phyloP scores from a whole-genome alignment of 2,888 invertebrate species.

The Athripsodes cinereus region DNA sequence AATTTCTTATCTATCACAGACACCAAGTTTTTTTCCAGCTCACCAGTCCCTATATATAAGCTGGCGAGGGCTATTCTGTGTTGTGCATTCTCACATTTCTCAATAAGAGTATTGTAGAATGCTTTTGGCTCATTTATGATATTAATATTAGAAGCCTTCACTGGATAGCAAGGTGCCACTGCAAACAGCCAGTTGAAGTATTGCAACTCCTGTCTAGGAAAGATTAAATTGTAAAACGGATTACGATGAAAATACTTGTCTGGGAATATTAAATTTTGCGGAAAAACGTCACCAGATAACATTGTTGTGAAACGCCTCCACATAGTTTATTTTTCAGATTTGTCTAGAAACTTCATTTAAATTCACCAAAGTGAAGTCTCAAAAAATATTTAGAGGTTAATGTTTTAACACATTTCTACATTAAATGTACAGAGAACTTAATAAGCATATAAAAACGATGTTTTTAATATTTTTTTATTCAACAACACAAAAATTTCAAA shows the following conservation, averaged over 20 bases:
- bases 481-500: too few species aligned
- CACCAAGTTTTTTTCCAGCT: conserved; percentile 74
- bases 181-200: conserved; percentile 57
- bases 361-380: too few species aligned
- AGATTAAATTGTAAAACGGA: conserved; percentile 15
- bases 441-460: neutral
- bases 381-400: too few species aligned
- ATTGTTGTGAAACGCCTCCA: conserved; percentile 24
- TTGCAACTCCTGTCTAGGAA: conserved; percentile 38
- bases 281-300: conserved; percentile 7
- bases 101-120: conserved; percentile 69
- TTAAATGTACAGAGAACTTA: neutral
- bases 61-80: conserved; percentile 79
- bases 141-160: conserved; percentile 61
- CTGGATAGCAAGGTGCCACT: conserved; percentile 62
- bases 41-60: conserved; percentile 87
- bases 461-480: too few species aligned
- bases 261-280: conserved; percentile 18
- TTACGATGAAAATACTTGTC: conserved; percentile 17
- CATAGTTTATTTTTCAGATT: conserved; percentile 8
- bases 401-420: neutral
- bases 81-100: conserved; percentile 60
- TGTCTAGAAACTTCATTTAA: neutral
- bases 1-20: conserved; percentile 57
- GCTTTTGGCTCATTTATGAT: conserved; percentile 69